Percentiles rank a stretch among this genome's conserved stretches.
Conservation (phyloP, 2,797 vertebrate species). For the Peromyscus melanophrys region DNA sequence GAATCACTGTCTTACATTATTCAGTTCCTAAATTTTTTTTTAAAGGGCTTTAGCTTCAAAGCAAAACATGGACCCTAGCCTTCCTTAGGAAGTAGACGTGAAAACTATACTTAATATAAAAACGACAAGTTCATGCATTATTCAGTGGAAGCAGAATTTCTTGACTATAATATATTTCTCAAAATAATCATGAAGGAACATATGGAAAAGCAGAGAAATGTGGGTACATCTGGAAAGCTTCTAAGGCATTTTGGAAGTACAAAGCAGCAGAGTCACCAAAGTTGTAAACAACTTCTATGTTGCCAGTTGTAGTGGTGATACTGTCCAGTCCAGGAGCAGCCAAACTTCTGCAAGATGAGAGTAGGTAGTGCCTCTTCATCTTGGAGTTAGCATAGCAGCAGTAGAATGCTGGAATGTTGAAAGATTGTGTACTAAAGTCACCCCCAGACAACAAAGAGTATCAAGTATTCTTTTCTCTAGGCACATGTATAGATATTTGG, state of each 20-base stretch:
- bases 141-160: constrained; percentile 77
- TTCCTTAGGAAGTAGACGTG: constrained; percentile 62
- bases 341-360: background rate
- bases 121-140: constrained; percentile 81
- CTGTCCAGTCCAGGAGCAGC: constrained; percentile 66
- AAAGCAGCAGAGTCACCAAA: constrained; percentile 70
- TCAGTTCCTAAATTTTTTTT: constrained; percentile 36
- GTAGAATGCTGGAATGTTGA: background rate
- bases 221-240: constrained; percentile 84
- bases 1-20: background rate
- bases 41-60: constrained; percentile 69
- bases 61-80: constrained; percentile 32
- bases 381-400: background rate
- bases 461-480: background rate
- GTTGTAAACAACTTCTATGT: constrained; percentile 72
- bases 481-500: background rate
- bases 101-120: constrained; percentile 76
- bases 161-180: constrained; percentile 77
- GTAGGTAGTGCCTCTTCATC: background rate
- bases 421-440: background rate
- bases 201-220: constrained; percentile 70
- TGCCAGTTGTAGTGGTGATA: constrained; percentile 14
- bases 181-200: constrained; percentile 79
- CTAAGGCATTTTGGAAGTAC: constrained; percentile 81
- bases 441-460: background rate